phyloP scores from a whole-genome alignment of 2,888 invertebrate genomes.

The Tetragonula carbonaria region DNA sequence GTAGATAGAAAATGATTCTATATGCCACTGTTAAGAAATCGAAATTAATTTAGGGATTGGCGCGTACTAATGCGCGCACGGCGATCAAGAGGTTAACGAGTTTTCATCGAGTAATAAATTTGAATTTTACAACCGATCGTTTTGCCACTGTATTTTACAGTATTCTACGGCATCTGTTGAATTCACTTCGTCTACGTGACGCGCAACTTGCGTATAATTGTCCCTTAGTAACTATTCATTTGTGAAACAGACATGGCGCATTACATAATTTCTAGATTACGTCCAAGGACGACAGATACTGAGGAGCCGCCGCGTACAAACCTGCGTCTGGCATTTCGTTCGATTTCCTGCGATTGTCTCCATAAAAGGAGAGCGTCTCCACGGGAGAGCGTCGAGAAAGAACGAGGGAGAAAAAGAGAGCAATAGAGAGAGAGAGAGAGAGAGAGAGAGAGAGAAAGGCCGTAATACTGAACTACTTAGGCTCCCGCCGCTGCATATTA shows the following conservation, averaged over 20 bases:
- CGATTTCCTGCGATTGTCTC: slow-evolving; percentile 34
- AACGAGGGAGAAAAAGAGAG: slow-evolving; percentile 16
- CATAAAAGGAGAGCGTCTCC: slow-evolving; percentile 51
- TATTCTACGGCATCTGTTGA: too few relatives aligned
- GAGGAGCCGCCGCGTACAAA: not conserved
- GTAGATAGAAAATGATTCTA: too few relatives aligned
- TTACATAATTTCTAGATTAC: slow-evolving; percentile 72
- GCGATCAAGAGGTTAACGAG: not conserved
- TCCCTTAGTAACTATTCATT: slow-evolving; percentile 37
- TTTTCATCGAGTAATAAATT: not conserved
- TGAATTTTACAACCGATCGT: not conserved
- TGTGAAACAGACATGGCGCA: slow-evolving; percentile 20
- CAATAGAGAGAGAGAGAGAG: too few relatives aligned
- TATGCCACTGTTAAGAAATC: too few relatives aligned
- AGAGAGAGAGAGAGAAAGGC: slow-evolving; percentile 8
- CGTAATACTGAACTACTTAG: slow-evolving; percentile 54
- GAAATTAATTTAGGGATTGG: too few relatives aligned
- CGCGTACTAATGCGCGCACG: too few relatives aligned
- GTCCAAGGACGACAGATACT: slow-evolving; percentile 66
- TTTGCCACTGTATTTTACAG: not conserved
- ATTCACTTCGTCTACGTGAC: slow-evolving; percentile 21
- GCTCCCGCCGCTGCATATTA: slow-evolving; percentile 19
- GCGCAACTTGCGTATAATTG: too few relatives aligned
- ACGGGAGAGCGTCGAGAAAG: slow-evolving; percentile 1
- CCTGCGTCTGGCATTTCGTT: slow-evolving; percentile 6